Evolutionary conservation across 1,140 invertebrate genomes (phyloP), one percentile per base, ranked within the genome.

Genomic region (Listronotus oregonensis): DNA sequence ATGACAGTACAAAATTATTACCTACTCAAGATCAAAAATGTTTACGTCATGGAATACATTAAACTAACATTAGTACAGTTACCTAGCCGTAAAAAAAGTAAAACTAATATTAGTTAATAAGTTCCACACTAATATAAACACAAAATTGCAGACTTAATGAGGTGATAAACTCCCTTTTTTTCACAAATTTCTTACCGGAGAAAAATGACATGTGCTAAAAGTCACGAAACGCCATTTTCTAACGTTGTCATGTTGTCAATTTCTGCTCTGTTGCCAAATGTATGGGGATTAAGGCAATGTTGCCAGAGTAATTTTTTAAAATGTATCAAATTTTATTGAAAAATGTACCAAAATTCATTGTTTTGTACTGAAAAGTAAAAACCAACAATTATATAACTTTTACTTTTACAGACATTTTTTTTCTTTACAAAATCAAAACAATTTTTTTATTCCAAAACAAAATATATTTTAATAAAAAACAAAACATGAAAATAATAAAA

Each of bases 191-290:
- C 67, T 72, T 71, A 72, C 71, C 71, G 66, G 67, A 72, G 66
- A 51, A 58, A 71, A 63, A 49, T 72, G 71, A 71, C 71, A 72
- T 71, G 69, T 72, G 71, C 63, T 72, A 71, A 69, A 72, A 70
- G 52, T 64, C 66, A 71, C 40, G 9, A 64, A 57, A 64, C 69
- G 71, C 71, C 71, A 72, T 72, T 68, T 71, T 71, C 61, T 21
- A 52, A 21, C 50, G 34, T 37, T 37, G 32, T 34, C 32, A 34
- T 34, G 9, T 34, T 34, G 34, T 37, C 34, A 12, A 37, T 10
- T 10, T 37, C 8, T 9, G 34, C 34, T 37, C 8, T 12, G 11
- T 37, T 37, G 34, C 34, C 34, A 37, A 37, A 12, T 12, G 8
- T 37, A 37, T 7, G 3, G 34, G 34, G 3, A 12, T 2, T 9